Evolutionary conservation across 1,140 invertebrate genomes (phyloP).

Genomic region (Apolygus lucorum): DNA sequence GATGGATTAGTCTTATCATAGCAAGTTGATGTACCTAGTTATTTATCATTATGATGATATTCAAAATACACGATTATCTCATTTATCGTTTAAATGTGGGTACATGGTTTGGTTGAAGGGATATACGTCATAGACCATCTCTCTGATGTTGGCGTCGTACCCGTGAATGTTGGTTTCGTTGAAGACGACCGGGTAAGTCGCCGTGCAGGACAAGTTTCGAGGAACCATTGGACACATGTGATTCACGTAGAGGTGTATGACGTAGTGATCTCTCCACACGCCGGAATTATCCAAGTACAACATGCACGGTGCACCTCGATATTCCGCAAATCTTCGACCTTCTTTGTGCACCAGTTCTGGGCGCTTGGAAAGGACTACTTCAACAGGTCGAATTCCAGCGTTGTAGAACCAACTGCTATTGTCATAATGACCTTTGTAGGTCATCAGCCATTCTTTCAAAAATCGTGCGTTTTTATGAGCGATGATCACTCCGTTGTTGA

Average conservation of each 20-base stretch:
- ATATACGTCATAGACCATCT: conserved; percentile 1
- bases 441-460: conserved; percentile 35
- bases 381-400: conserved; percentile 34
- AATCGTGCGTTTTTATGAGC: conserved; percentile 37
- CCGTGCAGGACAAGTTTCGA: neutral
- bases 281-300: neutral
- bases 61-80: too few relatives aligned
- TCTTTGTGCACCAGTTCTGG: conserved; percentile 35
- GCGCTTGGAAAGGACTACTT: conserved; percentile 30
- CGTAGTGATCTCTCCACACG: conserved; percentile 1
- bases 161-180: neutral
- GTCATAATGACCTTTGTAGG: conserved; percentile 35
- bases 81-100: too few relatives aligned
- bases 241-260: neutral
- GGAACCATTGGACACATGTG: neutral
- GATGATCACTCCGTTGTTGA: conserved; percentile 34
- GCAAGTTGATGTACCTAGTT: too few relatives aligned
- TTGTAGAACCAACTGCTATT: conserved; percentile 37
- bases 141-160: neutral
- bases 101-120: too few relatives aligned
- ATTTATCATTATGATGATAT: too few relatives aligned
- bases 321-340: conserved; percentile 29
- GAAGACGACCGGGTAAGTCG: neutral
- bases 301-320: neutral
- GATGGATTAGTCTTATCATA: too few relatives aligned